Evolutionary conservation across 2,888 invertebrate species (phyloP), one percentile per base, ranked within the genome.

Genomic region (Zelleria hepariella): DNA sequence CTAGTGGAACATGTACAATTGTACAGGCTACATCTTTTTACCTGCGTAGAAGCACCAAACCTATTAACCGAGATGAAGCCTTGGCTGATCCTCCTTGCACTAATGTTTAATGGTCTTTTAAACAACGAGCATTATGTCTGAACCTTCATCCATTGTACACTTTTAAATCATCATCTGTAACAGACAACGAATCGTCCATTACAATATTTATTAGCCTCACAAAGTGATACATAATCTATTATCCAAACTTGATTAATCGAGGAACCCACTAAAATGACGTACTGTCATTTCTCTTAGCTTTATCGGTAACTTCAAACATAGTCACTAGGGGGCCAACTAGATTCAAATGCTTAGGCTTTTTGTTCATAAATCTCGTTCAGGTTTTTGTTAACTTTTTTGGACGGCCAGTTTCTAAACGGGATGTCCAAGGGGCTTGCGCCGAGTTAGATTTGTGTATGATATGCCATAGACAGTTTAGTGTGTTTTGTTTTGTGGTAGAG

Each of bases 221-320:
- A 62, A 60, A 68, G n/a, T 63, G 61, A 64, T 68, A 63, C 73
- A 77, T 73, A 80, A 88, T 88, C 82, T 85, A 87, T 87, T 86
- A 86, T 85, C 82, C 67, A 85, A 86, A 82, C 77, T 77, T 86
- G 85, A 88, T 78, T 82, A 82, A 88, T 87, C 75, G 81, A 75
- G 72, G 77, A 74, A 74, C 74, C 78, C 71, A 78, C 80, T 82
- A 81, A 80, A 79, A 72, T 75, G 85, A 86, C 84, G 78, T 81
- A 70, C 80, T 87, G 87, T 87, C 87, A 87, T 88, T 88, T 86
- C 86, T 88, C 87, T 84, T 85, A 77, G 80, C 75, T 78, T 83
- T 85, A 86, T 86, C 86, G 86, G 87, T 86, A 83, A 86, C 77
- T 86, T 83, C 77, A 84, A 84, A 82, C 81, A 79, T 78, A 71